A percentile compares a stretch with the other conserved stretches of the same genome.
These are phyloP conservation scores for Patiria pectinifera DNA, from an alignment of 53 echinoderm and acorn worm species.

Conservation along the genomic window DNA sequence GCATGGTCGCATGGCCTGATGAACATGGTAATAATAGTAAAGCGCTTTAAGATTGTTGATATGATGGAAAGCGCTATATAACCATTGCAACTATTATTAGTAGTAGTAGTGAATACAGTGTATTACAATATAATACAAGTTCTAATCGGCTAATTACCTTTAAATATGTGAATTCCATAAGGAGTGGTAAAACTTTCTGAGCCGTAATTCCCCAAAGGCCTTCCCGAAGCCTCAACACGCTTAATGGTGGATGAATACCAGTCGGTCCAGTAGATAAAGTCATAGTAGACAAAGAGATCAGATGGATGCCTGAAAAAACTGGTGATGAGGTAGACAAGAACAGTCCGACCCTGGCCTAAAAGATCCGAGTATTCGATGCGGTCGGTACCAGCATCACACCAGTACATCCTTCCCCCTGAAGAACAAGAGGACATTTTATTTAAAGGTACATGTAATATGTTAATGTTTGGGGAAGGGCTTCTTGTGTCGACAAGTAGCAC, in stretches of 20 bases:
- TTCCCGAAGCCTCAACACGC: background rate
- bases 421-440: background rate
- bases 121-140: too few relatives aligned
- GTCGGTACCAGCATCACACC: conserved; percentile 67
- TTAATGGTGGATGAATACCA: background rate
- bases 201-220: background rate
- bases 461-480: too few relatives aligned
- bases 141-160: background rate
- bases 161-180: conserved; percentile 24
- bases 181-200: background rate
- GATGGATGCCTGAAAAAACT: background rate
- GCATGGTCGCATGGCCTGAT: too few relatives aligned
- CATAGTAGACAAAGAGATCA: background rate
- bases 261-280: conserved; percentile 46
- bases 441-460: too few relatives aligned
- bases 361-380: conserved; percentile 62
- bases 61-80: too few relatives aligned
- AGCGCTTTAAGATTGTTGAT: too few relatives aligned
- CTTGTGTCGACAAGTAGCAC: too few relatives aligned
- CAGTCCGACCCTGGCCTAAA: conserved; percentile 45
- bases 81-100: too few relatives aligned
- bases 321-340: conserved; percentile 31
- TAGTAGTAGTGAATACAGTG: too few relatives aligned
- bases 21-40: too few relatives aligned
- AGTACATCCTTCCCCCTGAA: conserved; percentile 54